Evolutionary conservation across 30 jellyfish, hydroid and myxozoan species (phyloP).

Genomic region (Cassiopea xamachana): DNA sequence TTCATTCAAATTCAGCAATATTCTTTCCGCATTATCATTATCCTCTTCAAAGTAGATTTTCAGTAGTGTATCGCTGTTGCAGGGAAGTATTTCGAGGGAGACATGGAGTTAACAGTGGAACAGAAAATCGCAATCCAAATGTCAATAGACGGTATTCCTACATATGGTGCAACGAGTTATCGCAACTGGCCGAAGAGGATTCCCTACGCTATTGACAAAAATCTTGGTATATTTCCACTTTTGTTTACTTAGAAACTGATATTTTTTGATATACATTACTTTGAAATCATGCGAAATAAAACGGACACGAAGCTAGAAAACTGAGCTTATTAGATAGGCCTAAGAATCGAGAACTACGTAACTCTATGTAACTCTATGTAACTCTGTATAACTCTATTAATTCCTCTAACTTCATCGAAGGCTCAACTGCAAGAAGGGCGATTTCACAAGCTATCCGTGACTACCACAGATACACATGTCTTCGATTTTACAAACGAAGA

Average conservation of each 20-base stretch:
- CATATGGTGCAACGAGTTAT: constrained; percentile 56
- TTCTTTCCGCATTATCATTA: background rate
- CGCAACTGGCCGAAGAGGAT: constrained; percentile 63
- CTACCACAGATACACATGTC: constrained; percentile 55
- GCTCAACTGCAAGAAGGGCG: constrained; percentile 17
- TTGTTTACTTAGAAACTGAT: background rate
- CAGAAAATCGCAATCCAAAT: constrained; percentile 55
- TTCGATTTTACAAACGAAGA: constrained; percentile 40
- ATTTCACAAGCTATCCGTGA: constrained; percentile 43
- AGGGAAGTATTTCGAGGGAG: constrained; percentile 74
- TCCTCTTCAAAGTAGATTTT: background rate
- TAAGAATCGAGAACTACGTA: background rate
- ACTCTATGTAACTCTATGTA: background rate
- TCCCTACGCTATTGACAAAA: constrained; percentile 53
- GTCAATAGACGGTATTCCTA: constrained; percentile 65
- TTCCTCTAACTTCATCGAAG: background rate
- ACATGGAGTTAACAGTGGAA: constrained; percentile 64
- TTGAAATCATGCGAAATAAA: too few relatives aligned
- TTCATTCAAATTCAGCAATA: too few relatives aligned
- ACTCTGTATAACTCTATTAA: background rate
- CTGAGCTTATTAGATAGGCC: background rate
- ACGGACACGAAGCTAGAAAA: background rate
- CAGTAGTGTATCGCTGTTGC: background rate
- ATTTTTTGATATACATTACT: background rate
- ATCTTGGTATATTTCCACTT: constrained; percentile 13